phyloP scores from a whole-genome alignment of 2,888 invertebrate genomes.

The Hydrotaea cyrtoneurina region DNA sequence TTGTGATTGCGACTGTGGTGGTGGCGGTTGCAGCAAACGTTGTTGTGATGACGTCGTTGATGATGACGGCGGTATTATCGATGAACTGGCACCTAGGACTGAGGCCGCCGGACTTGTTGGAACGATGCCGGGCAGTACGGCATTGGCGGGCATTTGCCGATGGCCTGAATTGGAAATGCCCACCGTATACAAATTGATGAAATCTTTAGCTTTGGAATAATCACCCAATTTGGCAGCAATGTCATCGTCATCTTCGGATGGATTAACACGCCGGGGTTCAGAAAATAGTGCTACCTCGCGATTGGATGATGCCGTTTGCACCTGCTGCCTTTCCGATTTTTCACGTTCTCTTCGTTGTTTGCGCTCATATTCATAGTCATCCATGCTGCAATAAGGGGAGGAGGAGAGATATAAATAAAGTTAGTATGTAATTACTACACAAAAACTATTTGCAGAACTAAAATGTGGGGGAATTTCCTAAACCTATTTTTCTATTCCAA shows the following conservation, averaged over 20 bases:
- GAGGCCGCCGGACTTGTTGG: constrained; percentile 60
- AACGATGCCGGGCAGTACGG: constrained; percentile 66
- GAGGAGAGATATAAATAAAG: constrained; percentile 22
- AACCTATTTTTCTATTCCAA: no score
- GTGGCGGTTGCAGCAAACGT: constrained; percentile 68
- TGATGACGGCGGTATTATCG: constrained; percentile 12
- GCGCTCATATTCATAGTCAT: constrained; percentile 80
- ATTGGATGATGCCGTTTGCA: constrained; percentile 76
- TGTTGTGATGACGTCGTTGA: constrained; percentile 63
- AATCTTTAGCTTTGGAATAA: constrained; percentile 75
- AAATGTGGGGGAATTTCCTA: no score
- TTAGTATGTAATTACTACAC: not conserved
- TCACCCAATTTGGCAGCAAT: constrained; percentile 79
- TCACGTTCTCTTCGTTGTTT: constrained; percentile 80
- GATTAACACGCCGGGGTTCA: constrained; percentile 79
- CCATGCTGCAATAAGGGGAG: constrained; percentile 75
- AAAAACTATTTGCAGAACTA: no score
- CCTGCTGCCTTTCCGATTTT: constrained; percentile 79
- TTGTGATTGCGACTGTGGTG: constrained; percentile 69
- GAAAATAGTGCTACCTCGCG: constrained; percentile 78
- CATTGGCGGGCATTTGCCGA: constrained; percentile 69
- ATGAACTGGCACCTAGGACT: constrained; percentile 31
- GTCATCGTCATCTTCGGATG: constrained; percentile 78
- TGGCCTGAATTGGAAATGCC: constrained; percentile 74
- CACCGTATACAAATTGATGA: constrained; percentile 76